Evolutionary conservation across 2,113 vertebrate species (phyloP), one percentile per base, ranked within the genome.

Genomic region (Loxodonta africana): DNA sequence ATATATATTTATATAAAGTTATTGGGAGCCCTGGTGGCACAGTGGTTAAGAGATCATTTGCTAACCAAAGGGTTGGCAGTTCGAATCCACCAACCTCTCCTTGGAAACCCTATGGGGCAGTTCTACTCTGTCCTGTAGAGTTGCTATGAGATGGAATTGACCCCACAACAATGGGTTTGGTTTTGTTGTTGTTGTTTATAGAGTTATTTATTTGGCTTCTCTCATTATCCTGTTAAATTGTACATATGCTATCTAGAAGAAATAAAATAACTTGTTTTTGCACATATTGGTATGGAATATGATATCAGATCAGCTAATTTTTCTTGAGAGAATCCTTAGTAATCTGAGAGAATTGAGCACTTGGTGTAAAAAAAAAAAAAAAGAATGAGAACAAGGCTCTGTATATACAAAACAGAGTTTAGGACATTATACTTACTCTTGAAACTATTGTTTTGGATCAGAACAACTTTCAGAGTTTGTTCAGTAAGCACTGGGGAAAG

Each of bases 361-460:
- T 67, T n/a, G 37, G 30, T 48, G 15, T 48, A 46, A 89, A 93
- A 14, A 89, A 82, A 25, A 82, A 25, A 93, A 2, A 90, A 78
- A 30, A n/a, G 6, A n/a, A 87, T 18, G 67, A 44, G 15, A 1
- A 37, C 9, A n/a, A 83, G 28, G 18, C 65, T 90, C 83, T 71
- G 41, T 77, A 46, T 5, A 62, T 30, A 78, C 0, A 48, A 67
- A 88, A 53, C 2, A 60, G 0, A 84, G 12, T 15, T 92, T 2
- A 44, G 25, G 53, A 83, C 12, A 67, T 95, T 48, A 41, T 17
- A 80, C n/a, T 83, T 51, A 87, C 86, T 69, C 4, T 67, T 46
- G 30, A 96, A 95, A 28, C 73, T 95, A 21, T 53, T 92, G 37
- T 92, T 96, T 87, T 92, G 53, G 17, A 63, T 85, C 57, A 90